phyloP scores from a whole-genome alignment of 2,113 vertebrate species.

The Gymnorhina tibicen region DNA sequence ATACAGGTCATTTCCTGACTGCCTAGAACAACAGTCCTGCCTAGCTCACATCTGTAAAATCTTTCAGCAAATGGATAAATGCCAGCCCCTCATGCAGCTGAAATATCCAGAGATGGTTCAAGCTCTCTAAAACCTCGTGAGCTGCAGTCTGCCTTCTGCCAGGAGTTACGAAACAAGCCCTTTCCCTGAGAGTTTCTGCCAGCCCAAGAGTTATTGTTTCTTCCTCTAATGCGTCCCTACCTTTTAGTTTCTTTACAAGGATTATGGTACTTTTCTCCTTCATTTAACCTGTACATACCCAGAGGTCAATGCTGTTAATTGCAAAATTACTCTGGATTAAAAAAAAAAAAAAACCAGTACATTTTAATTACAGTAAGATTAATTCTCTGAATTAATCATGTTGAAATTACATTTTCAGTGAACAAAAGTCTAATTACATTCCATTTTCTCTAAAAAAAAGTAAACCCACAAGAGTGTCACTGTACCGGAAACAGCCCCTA shows the following conservation, averaged over 20 bases:
- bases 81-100: not conserved
- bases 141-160: not conserved
- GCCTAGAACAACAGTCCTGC: conserved; percentile 46
- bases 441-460: not conserved
- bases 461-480: not conserved
- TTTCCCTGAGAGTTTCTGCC: not conserved
- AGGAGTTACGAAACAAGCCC: not conserved
- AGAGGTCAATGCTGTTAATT: not conserved
- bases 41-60: conserved; percentile 33
- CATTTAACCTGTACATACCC: not conserved
- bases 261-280: not conserved
- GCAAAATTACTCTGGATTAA: not conserved
- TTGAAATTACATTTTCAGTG: not conserved
- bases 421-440: not conserved
- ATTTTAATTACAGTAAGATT: not conserved
- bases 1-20: conserved; percentile 38
- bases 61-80: not conserved
- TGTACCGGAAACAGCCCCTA: not conserved
- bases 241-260: not conserved
- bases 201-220: not conserved
- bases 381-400: not conserved
- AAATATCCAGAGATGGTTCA: not conserved
- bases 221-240: not conserved
- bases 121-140: not conserved
- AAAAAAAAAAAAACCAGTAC: not conserved